Base-by-base conservation (phyloP, 2,113 vertebrate species). In the Malurus elegans region DNA sequence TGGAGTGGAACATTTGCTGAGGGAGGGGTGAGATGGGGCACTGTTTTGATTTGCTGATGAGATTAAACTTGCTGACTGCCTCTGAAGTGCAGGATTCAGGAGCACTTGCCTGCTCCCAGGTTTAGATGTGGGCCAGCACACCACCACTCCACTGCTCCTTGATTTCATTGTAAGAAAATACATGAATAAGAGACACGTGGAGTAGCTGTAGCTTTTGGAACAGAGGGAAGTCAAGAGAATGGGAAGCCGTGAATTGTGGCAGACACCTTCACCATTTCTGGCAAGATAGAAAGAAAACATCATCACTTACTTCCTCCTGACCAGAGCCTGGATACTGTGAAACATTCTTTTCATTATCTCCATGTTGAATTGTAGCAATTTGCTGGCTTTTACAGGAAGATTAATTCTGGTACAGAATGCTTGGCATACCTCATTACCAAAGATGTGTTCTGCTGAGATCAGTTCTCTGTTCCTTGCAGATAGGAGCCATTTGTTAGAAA, bases 391-490 rank as follows among this genome's bases (percentile, higher is more conserved):
- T 92, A 38, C 50, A 34, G 66, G 38, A 92, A 87, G 86, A 95
- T 93, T 79, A 91, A 85, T 92, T 64, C 48, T 61, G 16, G 21
- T 91, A 69, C 64, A 76, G 53, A 57, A 84, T 72, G 28, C 57
- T 69, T 47, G 45, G n/a, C 28, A 65, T 81, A 91, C 40, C 65
- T 92, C 78, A 79, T 95, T 95, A 95, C 85, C 80, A 89, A 81
- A 85, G 36, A 90, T 54, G 56, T 86, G 61, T 72, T 93, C 78
- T 89, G 70, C 57, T 82, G 75, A 94, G 66, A 92, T 91, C 80
- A 61, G 56, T 84, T 88, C 74, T 94, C 48, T 75, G 57, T 79
- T 93, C 86, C 79, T 71, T 89, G 73, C 65, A 75, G 71, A 86
- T 58, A 66, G 79, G 38, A 94, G 28, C 18, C 34, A 79, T 89